Base-by-base conservation (phyloP, 2,888 invertebrate species). In the Mongoloraphidia duomilia region DNA sequence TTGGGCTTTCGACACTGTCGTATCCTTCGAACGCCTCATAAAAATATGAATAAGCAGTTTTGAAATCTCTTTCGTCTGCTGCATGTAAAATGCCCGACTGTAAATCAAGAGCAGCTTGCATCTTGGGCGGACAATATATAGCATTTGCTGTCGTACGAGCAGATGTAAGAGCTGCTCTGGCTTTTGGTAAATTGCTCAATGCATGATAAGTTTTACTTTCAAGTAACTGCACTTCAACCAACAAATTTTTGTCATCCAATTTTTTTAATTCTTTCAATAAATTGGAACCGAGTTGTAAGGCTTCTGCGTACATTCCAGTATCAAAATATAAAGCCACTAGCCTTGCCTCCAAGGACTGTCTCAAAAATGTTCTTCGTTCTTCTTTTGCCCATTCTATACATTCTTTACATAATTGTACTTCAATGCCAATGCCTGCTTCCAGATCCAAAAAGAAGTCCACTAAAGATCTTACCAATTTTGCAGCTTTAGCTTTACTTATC, bases 301-400 rank as follows among this genome's bases (percentile, higher is more conserved):
- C 92, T 59, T 93, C 92, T 47, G 84, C 75, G 64, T 86, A 91
- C 82, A 89, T 84, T 56, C 84, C 84, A 33, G 90, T 92, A 65
- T 93, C 92, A 68, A 85, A 93, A 69, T 93, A 96, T 39, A 99
- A 75, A 3, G 95, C 93, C 63, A 99, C 85, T 50, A 99, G 75
- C 59, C 97, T 77, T 12, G 96, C 90, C 67, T 98, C 95, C 58
- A 98, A 69, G 0, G 94, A 92, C 69, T 99, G 98, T 59, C 98
- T 76, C 53, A 99, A 72, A 69, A 97, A 99, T 14, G 95, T 96
- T 57, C 98, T 81, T 56, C 94, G 86, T 67, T 99, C 97, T 63
- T 92, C 89, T 66, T 94, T 94, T 34, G 98, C 95, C 98, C 98
- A 98, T 72, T 95, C 92, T 72, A 99, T 99, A 72, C 96, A 97